phyloP scores from a whole-genome alignment of 2,888 invertebrate genomes.

The Hecatera dysodea region DNA sequence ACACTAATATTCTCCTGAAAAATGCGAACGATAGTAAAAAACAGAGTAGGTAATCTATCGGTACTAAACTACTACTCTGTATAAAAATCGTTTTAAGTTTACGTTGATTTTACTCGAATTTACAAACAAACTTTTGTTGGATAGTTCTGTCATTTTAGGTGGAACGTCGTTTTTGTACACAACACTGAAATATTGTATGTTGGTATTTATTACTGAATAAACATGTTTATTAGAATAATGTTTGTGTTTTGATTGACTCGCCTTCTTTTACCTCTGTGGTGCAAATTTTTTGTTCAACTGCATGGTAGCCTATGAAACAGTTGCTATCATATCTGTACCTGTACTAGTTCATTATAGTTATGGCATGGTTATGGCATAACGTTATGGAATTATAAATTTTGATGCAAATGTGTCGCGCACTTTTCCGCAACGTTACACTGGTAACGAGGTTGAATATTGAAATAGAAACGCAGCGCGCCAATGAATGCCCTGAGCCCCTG shows the following conservation, averaged over 20 bases:
- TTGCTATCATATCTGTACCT: too few relatives aligned
- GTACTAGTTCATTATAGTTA: too few relatives aligned
- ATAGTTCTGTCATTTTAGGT: slow-evolving; percentile 42
- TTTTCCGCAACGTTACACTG: too few relatives aligned
- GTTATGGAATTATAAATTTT: too few relatives aligned
- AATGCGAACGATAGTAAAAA: neutral
- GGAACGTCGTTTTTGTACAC: slow-evolving; percentile 46
- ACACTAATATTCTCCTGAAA: slow-evolving; percentile 2
- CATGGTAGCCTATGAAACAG: too few relatives aligned
- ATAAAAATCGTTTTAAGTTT: slow-evolving; percentile 45
- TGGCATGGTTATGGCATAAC: too few relatives aligned
- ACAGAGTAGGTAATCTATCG: neutral
- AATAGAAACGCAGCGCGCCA: too few relatives aligned
- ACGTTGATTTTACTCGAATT: slow-evolving; percentile 48
- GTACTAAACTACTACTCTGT: too few relatives aligned
- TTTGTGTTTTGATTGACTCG: slow-evolving; percentile 16
- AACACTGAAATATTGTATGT: slow-evolving; percentile 39
- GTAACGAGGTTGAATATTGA: too few relatives aligned
- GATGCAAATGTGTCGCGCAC: too few relatives aligned
- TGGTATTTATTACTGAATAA: slow-evolving; percentile 53
- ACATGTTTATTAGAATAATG: slow-evolving; percentile 45
- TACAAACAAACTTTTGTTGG: slow-evolving; percentile 44
- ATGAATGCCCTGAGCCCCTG: too few relatives aligned
- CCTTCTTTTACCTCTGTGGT: neutral
- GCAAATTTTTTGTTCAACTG: too few relatives aligned